Evolutionary conservation across 2,797 vertebrate genomes (phyloP), one percentile per base, ranked within the genome.

Genomic region (Myiothlypis chrysogaster): DNA sequence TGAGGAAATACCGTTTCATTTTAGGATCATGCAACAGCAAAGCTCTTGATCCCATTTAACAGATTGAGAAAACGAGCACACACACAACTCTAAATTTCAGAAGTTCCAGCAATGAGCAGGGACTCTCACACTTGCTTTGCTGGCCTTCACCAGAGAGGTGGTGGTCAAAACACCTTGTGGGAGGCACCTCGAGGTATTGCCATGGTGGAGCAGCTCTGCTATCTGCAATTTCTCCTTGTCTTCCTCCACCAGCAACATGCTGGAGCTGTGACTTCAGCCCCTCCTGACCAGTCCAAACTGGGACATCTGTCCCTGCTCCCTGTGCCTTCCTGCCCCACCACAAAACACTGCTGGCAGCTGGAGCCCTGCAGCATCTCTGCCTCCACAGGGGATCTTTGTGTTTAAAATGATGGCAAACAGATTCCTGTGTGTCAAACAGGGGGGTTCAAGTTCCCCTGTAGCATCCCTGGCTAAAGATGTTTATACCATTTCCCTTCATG

Each of bases 401-500:
- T 32, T 83, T 72, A 14, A 84, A 63, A 14, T 4, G 3, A 25
- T 0, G 1, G 32, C 65, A 19, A 84, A 47, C 35, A 46, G 22
- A 20, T 9, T 65, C 77, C 14, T 17, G 27, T 19, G 9, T 55
- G 41, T 46, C 66, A 73, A 56, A 56, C 0, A 19, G 6, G 5
- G 17, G 22, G 14, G 14, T 25, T 66, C 37, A 8, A 16, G 14
- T n/a, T 16, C 20, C 32, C 9, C 15, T 34, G 0, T 1, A 59
- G 14, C 32, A 65, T n/a, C 59, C 56, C n/a, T 37, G 23, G 23
- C 19, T 75, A 60, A 71, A 41, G 0, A 2, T 16, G 18, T 39
- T 91, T 43, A 25, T 49, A 70, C 15, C 22, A 22, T 43, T 57
- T 61, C 0, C 0, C 5, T 5, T 7, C 30, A 5, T 1, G 2